These are phyloP conservation scores for Tragelaphus strepsiceros DNA, from an alignment of 2,113 vertebrate species.

Conservation along the genomic window DNA sequence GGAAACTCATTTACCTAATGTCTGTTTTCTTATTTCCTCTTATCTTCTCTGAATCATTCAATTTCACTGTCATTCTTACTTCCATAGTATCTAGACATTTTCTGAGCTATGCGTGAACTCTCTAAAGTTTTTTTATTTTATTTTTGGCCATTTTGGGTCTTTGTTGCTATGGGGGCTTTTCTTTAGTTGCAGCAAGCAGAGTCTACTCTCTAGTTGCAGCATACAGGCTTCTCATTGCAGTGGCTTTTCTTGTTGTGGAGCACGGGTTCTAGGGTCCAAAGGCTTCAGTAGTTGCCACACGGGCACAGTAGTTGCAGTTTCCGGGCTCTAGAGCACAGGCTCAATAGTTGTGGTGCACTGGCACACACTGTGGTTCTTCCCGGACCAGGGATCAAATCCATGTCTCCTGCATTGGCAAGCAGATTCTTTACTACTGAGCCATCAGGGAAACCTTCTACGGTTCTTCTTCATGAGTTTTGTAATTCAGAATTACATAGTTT, in stretches of 20 bases:
- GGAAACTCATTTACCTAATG: background rate
- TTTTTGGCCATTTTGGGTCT: background rate
- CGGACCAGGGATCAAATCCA: background rate
- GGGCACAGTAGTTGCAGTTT: background rate
- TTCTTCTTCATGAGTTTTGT: background rate
- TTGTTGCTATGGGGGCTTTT: background rate
- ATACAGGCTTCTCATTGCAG: background rate
- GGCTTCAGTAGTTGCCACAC: background rate
- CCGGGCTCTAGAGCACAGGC: background rate
- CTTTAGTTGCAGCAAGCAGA: background rate
- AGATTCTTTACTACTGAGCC: background rate
- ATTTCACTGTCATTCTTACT: background rate
- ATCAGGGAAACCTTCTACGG: background rate
- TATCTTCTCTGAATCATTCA: background rate
- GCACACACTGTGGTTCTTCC: background rate
- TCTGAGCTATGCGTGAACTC: background rate
- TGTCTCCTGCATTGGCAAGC: background rate
- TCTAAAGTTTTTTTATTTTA: background rate
- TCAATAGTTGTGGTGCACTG: background rate
- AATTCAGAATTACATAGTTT: background rate
- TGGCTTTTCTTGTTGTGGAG: background rate
- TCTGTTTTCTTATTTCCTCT: background rate
- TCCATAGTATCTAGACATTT: background rate
- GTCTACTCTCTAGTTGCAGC: background rate
- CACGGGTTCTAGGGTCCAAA: background rate